phyloP scores from a whole-genome alignment of 2,113 vertebrate species.

The Psittacara wagleri region DNA sequence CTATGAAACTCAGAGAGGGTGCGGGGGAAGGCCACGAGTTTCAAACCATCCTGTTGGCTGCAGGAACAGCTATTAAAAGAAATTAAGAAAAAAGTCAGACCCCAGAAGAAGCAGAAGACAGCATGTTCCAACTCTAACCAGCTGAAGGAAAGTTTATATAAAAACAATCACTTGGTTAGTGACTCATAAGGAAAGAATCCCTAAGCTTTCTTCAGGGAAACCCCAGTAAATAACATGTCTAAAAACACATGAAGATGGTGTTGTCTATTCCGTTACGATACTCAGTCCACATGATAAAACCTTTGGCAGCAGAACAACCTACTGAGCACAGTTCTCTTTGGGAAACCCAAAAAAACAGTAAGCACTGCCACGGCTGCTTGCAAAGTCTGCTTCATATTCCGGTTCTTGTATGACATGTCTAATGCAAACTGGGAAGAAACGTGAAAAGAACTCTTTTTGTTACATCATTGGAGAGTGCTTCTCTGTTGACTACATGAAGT shows the following conservation, averaged over 20 bases:
- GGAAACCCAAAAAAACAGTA: slow-evolving; percentile 61
- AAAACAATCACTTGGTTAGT: slow-evolving; percentile 76
- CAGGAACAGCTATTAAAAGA: slow-evolving; percentile 55
- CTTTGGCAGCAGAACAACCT: slow-evolving; percentile 47
- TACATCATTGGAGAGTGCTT: background rate
- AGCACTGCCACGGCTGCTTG: slow-evolving; percentile 30
- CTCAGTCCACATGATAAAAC: slow-evolving; percentile 65
- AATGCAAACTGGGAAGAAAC: slow-evolving; percentile 41
- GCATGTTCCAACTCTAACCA: slow-evolving; percentile 71
- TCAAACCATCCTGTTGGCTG: slow-evolving; percentile 9
- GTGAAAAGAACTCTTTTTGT: slow-evolving; percentile 34
- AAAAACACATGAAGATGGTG: slow-evolving; percentile 70
- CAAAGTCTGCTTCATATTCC: slow-evolving; percentile 7
- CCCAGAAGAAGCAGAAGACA: slow-evolving; percentile 58
- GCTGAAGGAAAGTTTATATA: slow-evolving; percentile 79
- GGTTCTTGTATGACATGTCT: background rate
- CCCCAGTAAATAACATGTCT: slow-evolving; percentile 78
- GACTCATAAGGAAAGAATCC: slow-evolving; percentile 78
- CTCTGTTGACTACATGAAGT: slow-evolving; percentile 1
- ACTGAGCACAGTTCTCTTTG: slow-evolving; percentile 49
- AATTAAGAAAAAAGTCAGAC: slow-evolving; percentile 46
- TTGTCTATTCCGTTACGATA: slow-evolving; percentile 56
- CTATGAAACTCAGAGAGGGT: background rate
- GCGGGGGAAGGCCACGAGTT: background rate
- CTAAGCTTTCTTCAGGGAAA: slow-evolving; percentile 79